Evolutionary conservation across 2,113 vertebrate genomes (phyloP), one percentile per base, ranked within the genome.

Genomic region (Malurus melanocephalus): DNA sequence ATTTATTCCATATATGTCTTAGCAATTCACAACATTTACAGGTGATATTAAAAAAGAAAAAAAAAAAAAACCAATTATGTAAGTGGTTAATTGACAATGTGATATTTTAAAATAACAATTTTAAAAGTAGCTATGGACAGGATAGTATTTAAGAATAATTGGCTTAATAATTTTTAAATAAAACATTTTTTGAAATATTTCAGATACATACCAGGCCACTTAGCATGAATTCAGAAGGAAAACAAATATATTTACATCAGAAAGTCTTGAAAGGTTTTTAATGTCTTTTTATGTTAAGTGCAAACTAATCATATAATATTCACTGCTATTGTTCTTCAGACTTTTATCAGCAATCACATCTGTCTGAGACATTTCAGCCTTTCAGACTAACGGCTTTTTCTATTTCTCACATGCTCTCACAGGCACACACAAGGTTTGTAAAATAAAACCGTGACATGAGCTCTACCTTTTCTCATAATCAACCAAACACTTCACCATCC

Each of bases 1-100:
- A n/a, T 78, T 49, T 26, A 71, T 72, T 28, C 30, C 11, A 15
- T 6, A 1, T 26, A 11, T 46, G 3, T 52, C 57, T 88, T 51
- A 76, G 7, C 4, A 43, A 72, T 17, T 71, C 42, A 53, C 19
- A 91, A 46, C 4, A 57, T 55, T 78, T 72, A 72, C 15, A 64
- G 5, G 4, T 55, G 10, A 55, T 51, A 46, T 21, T 74, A 43
- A 1, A 60, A 42, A 68, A 48, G 33, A 35, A 32, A 59, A 51
- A 26, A n/a, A 0, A 52, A 24, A 9, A 30, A 4, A 1, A n/a
- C n/a, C 11, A 52, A 67, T 18, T 30, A 38, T 7, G 5, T 20
- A 60, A 68, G 9, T 13, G 3, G 18, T 11, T 86, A 40, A 83
- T 7, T 32, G n/a, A n/a, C 5, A 48, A 10, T 28, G 16, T 49